phyloP scores from a whole-genome alignment of 2,888 invertebrate species.

The Athetis lepigone region DNA sequence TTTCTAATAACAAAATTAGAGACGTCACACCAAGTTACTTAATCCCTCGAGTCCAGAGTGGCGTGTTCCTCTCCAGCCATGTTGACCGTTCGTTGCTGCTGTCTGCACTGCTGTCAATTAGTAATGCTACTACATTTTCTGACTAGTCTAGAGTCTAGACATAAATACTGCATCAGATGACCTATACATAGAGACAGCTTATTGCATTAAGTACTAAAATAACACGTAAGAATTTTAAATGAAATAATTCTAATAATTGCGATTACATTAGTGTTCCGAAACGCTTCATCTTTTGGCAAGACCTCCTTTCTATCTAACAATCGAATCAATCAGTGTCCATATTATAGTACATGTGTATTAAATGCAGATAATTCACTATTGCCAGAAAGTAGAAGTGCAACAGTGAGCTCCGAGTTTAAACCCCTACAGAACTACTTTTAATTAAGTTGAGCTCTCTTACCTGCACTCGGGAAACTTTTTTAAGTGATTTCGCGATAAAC shows the following conservation, averaged over 20 bases:
- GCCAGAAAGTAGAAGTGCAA: conserved; percentile 55
- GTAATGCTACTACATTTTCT: neutral
- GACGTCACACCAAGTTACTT: neutral
- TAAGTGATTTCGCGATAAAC: conserved; percentile 82
- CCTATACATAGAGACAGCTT: neutral
- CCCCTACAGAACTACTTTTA: conserved; percentile 77
- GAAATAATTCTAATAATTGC: too few species aligned
- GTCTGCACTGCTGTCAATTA: conserved; percentile 41
- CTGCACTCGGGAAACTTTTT: conserved; percentile 76
- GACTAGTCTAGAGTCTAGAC: neutral
- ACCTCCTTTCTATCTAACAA: neutral
- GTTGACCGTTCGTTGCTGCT: neutral
- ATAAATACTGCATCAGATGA: conserved; percentile 9
- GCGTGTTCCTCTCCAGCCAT: neutral
- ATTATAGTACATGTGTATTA: conserved; percentile 7
- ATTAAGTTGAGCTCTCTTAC: conserved; percentile 79
- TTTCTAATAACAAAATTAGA: neutral
- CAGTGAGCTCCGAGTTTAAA: conserved; percentile 63
- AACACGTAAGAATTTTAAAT: too few species aligned
- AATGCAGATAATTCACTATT: conserved; percentile 23
- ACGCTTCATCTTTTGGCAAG: too few species aligned
- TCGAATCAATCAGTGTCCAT: neutral
- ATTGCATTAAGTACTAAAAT: neutral
- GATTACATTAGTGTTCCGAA: too few species aligned
- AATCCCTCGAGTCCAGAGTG: neutral